A percentile compares a stretch with the other conserved stretches of the same genome.
Evolutionary conservation across 2,888 invertebrate species (phyloP).

Genomic region (Tribolium freemani): DNA sequence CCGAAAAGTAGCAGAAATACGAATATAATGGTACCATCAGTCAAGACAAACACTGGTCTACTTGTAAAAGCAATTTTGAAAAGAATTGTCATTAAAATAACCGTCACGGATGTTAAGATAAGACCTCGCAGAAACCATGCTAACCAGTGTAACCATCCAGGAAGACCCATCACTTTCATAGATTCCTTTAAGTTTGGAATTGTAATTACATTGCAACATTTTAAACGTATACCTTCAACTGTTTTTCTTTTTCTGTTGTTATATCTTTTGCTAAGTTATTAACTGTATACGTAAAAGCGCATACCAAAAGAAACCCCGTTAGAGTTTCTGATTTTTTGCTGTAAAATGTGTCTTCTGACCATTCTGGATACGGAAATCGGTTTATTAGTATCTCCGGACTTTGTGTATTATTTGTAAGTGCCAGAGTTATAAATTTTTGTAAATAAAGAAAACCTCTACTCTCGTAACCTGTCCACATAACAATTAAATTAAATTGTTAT

Average conservation of each 20-base stretch:
- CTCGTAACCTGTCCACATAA: constrained; percentile 43
- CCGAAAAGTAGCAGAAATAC: constrained; percentile 22
- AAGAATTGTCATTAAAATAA: constrained; percentile 20
- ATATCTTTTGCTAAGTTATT: constrained; percentile 75
- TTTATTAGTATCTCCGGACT: constrained; percentile 54
- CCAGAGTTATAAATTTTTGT: constrained; percentile 66
- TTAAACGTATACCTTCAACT: constrained; percentile 71
- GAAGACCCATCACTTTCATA: constrained; percentile 42
- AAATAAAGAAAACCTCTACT: constrained; percentile 76
- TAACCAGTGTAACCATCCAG: constrained; percentile 38
- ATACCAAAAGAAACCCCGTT: constrained; percentile 78
- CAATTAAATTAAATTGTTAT: not conserved
- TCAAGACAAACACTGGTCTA: constrained; percentile 6
- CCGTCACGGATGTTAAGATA: constrained; percentile 9
- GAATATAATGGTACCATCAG: constrained; percentile 23
- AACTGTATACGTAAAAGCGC: constrained; percentile 82
- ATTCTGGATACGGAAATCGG: constrained; percentile 79
- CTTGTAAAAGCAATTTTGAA: constrained; percentile 6
- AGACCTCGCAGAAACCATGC: constrained; percentile 32
- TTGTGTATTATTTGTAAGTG: constrained; percentile 28
- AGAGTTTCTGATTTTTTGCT: constrained; percentile 70
- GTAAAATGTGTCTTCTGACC: constrained; percentile 75
- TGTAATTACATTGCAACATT: not conserved
- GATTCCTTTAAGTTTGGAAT: constrained; percentile 24
- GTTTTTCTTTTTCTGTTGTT: constrained; percentile 75